phyloP scores from a whole-genome alignment of 2,113 vertebrate species.

The Rafetus swinhoei region DNA sequence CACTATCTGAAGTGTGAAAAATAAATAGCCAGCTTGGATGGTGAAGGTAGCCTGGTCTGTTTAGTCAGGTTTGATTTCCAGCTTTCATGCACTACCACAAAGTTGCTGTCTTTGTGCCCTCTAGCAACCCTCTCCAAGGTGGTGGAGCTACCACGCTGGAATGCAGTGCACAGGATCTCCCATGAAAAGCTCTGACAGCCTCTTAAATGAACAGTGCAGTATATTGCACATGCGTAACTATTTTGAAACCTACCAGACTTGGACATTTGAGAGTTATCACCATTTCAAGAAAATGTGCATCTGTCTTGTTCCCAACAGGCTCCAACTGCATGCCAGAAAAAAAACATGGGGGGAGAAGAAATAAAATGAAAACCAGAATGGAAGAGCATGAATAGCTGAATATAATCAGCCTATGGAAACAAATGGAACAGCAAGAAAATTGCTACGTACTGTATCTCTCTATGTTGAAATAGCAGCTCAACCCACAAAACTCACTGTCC shows the following conservation, averaged over 20 bases:
- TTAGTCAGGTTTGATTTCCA: not conserved
- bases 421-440: not conserved
- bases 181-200: not conserved
- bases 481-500: not conserved
- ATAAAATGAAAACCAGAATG: not conserved
- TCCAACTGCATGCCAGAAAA: conserved; percentile 72
- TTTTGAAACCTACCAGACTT: conserved; percentile 55
- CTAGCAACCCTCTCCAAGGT: not conserved
- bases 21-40: not conserved
- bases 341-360: not conserved
- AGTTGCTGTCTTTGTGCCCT: not conserved
- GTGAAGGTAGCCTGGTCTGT: not conserved
- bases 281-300: conserved; percentile 23
- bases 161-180: not conserved
- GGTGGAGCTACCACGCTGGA: not conserved
- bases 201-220: not conserved
- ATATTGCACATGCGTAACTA: not conserved
- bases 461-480: fast-evolving
- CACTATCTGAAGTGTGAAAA: not conserved
- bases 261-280: conserved; percentile 71
- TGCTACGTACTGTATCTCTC: not conserved
- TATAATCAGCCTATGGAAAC: not conserved
- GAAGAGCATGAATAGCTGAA: not conserved
- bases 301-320: conserved; percentile 74
- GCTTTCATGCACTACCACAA: not conserved